These are phyloP conservation scores for Stichopus chloronotus DNA, from an alignment of 35 echinoderm and acorn worm species.

Conservation along the genomic window DNA sequence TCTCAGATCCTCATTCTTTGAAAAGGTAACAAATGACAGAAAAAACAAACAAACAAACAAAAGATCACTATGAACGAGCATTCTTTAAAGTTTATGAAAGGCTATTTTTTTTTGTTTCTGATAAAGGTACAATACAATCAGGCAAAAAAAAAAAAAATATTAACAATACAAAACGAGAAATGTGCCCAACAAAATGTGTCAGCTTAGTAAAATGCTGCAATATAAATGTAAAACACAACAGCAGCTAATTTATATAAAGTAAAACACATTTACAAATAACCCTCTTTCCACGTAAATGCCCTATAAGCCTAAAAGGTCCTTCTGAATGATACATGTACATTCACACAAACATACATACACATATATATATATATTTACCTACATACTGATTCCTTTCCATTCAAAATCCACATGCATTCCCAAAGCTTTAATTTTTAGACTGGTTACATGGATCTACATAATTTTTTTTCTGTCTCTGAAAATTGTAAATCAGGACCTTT, in stretches of 20 bases:
- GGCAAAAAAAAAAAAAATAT: background rate
- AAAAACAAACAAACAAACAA: background rate
- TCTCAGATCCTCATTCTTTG: too few relatives aligned
- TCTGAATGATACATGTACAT: background rate
- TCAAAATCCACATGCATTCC: background rate
- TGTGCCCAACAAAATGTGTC: slow-evolving; percentile 16
- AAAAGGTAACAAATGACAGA: background rate
- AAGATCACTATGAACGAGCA: slow-evolving; percentile 8
- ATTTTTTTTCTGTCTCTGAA: background rate
- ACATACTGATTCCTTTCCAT: background rate
- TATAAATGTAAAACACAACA: slow-evolving; percentile 34
- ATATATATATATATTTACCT: background rate
- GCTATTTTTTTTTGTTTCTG: slow-evolving; percentile 24
- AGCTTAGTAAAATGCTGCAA: slow-evolving; percentile 29
- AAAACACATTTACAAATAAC: slow-evolving; percentile 43
- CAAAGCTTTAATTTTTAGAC: background rate
- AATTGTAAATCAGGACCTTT: background rate
- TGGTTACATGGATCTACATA: background rate
- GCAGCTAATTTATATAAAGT: slow-evolving; percentile 53
- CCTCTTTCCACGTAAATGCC: background rate
- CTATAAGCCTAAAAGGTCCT: background rate
- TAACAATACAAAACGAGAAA: slow-evolving; percentile 9
- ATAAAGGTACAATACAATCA: slow-evolving; percentile 41
- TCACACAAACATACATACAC: background rate
- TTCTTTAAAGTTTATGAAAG: slow-evolving; percentile 40